phyloP scores from a whole-genome alignment of 2,113 vertebrate genomes.

The Nothobranchius kuhntae region DNA sequence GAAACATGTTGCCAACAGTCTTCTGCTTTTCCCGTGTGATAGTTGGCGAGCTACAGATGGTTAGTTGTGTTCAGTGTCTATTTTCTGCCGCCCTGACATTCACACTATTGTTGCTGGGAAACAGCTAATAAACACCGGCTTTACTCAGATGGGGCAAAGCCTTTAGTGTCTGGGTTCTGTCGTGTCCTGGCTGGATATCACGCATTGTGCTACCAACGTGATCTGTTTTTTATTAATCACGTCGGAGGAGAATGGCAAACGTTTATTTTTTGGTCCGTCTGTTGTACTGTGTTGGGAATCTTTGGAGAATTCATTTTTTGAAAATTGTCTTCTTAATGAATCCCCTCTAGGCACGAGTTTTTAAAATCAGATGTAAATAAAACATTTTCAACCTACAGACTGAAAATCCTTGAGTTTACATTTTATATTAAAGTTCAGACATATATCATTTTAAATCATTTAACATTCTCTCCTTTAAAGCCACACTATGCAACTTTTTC shows the following conservation, averaged over 20 bases:
- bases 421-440: neutral
- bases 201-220: neutral
- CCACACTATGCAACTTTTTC: too few species aligned
- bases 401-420: neutral
- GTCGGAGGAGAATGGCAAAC: neutral
- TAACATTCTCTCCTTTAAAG: too few species aligned
- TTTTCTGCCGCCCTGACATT: neutral
- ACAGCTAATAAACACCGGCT: neutral
- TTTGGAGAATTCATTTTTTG: too few species aligned
- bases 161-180: neutral
- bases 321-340: too few species aligned
- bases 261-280: neutral
- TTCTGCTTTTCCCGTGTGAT: neutral
- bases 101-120: neutral
- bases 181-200: neutral
- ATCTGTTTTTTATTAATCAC: neutral
- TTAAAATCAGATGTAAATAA: neutral
- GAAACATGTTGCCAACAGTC: neutral
- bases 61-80: neutral
- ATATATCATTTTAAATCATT: too few species aligned
- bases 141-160: neutral
- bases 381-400: neutral
- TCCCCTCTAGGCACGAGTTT: too few species aligned
- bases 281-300: neutral
- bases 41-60: slow-evolving; percentile 11